Percentiles rank a stretch among this genome's conserved stretches.
phyloP scores from a whole-genome alignment of 2,113 vertebrate genomes.

The Echinops telfairi region DNA sequence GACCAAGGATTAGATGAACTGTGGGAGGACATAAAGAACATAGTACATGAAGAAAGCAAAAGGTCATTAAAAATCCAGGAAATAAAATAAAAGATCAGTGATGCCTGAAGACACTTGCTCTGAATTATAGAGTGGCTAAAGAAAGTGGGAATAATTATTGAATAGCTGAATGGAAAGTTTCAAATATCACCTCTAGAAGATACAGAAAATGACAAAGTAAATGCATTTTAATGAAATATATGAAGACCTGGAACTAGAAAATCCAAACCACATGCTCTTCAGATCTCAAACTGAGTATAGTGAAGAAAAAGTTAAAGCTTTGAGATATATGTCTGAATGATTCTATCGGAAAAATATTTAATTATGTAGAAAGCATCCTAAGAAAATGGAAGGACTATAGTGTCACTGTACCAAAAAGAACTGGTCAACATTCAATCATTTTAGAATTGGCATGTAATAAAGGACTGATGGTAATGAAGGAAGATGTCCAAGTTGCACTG shows the following conservation, averaged over 20 bases:
- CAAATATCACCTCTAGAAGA: neutral
- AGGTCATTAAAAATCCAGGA: neutral
- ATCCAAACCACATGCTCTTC: neutral
- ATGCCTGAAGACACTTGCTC: neutral
- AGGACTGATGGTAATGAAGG: neutral
- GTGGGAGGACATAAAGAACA: neutral
- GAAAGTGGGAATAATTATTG: neutral
- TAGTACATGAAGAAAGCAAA: neutral
- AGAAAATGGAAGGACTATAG: neutral
- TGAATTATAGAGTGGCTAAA: neutral
- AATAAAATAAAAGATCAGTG: neutral
- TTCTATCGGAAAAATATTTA: neutral
- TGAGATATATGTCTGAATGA: neutral
- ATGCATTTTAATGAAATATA: neutral
- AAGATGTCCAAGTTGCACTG: neutral
- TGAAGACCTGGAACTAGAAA: neutral
- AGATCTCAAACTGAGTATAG: neutral
- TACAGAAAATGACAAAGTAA: neutral
- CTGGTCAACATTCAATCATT: neutral
- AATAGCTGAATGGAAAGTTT: neutral
- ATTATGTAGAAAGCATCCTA: neutral
- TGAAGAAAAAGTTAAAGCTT: neutral
- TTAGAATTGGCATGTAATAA: neutral
- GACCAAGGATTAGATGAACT: neutral
- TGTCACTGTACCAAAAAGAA: neutral